These are phyloP conservation scores for Hirtodrosophila cameraria DNA, from an alignment of 2,888 invertebrate genomes.

Conservation along the genomic window DNA sequence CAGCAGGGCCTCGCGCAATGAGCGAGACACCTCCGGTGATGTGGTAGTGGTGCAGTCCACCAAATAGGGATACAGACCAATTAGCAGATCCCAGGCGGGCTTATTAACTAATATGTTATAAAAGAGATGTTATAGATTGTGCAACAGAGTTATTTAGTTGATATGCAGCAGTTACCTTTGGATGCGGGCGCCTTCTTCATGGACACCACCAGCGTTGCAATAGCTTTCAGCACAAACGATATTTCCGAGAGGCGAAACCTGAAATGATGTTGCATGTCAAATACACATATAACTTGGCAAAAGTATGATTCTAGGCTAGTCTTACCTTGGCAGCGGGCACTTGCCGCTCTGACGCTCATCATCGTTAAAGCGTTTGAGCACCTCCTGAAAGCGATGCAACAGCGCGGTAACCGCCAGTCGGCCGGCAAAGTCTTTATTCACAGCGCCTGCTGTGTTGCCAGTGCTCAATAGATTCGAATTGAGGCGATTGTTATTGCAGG, in stretches of 20 bases:
- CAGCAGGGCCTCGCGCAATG: constrained; percentile 92
- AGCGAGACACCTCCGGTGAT: constrained; percentile 91
- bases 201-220: constrained; percentile 95
- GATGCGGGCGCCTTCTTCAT: constrained; percentile 95
- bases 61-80: constrained; percentile 94
- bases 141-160: background rate
- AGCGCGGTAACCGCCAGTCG: constrained; percentile 95
- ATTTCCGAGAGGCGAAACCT: constrained; percentile 97
- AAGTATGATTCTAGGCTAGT: background rate
- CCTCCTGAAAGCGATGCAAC: constrained; percentile 96
- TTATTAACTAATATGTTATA: constrained; percentile 88
- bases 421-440: constrained; percentile 87
- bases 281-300: background rate
- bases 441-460: constrained; percentile 51
- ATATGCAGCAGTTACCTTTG: constrained; percentile 87
- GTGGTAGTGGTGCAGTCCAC: constrained; percentile 94
- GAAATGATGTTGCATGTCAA: background rate
- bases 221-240: constrained; percentile 97
- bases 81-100: constrained; percentile 96
- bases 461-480: constrained; percentile 69
- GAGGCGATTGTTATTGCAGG: constrained; percentile 85
- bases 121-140: background rate
- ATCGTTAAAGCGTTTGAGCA: constrained; percentile 93
- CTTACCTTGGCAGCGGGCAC: constrained; percentile 92
- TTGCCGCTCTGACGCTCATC: constrained; percentile 93